Conservation (phyloP, 2,113 vertebrate species). For the Ancistrus triradiatus region DNA sequence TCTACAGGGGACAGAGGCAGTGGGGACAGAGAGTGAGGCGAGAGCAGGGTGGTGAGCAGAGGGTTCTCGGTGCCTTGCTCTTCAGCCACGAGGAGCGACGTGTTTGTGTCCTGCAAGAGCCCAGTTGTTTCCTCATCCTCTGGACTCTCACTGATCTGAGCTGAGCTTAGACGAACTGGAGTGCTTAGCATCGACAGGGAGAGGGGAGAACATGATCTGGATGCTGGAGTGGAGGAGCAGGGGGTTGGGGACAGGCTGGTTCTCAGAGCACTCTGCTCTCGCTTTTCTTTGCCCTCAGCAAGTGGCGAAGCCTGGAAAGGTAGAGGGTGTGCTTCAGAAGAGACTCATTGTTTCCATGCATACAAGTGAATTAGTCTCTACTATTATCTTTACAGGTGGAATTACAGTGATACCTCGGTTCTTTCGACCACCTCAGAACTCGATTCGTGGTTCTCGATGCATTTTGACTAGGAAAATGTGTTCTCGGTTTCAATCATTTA, state of each 20-base stretch:
- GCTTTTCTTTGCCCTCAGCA: constrained; percentile 60
- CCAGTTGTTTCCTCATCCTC: constrained; percentile 87
- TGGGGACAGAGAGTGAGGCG: constrained; percentile 36
- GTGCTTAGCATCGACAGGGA: constrained; percentile 58
- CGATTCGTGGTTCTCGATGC: too few species aligned
- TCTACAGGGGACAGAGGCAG: constrained; percentile 72
- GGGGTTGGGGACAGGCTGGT: constrained; percentile 64
- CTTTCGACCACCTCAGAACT: too few species aligned
- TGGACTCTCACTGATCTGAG: constrained; percentile 73
- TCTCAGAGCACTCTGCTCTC: constrained; percentile 62
- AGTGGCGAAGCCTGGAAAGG: constrained; percentile 19
- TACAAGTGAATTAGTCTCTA: too few species aligned
- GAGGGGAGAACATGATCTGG: constrained; percentile 60
- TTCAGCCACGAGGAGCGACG: constrained; percentile 78
- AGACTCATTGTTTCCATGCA: background rate
- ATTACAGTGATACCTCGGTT: too few species aligned
- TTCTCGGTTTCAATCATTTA: too few species aligned
- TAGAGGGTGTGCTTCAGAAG: background rate
- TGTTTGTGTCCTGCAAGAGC: constrained; percentile 77
- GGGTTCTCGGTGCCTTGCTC: constrained; percentile 89
- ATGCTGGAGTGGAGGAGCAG: constrained; percentile 49
- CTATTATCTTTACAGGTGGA: too few species aligned
- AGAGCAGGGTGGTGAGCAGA: constrained; percentile 69
- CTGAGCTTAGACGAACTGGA: constrained; percentile 51
- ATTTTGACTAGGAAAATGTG: too few species aligned